Evolutionary conservation across 2,888 invertebrate species (phyloP), one percentile per base, ranked within the genome.

Genomic region (Drosophila cracens): DNA sequence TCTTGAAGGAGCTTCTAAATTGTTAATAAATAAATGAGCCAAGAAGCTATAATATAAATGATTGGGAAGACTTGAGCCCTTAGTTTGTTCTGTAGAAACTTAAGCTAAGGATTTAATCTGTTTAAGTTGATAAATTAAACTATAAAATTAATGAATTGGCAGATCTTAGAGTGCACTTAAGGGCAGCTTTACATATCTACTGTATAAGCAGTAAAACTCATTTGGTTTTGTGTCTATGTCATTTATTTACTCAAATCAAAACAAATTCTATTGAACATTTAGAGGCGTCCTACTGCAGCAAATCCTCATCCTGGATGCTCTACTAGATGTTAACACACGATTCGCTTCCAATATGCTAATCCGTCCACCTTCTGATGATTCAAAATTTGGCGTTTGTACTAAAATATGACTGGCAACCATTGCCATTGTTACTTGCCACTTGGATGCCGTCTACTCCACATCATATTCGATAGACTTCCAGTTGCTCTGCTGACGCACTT

Each of bases 391-490:
- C 8, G 10, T 31, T 33, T 10, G 31, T 10, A 31, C 10, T 31
- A 10, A 31, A 10, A 31, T 31, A 31, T 10, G 10, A 31, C 31
- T 31, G 10, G 31, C 31, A 31, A 0, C 33, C 10, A 33, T 33
- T 33, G 33, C 11, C 11, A 33, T 33, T 27, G 27, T 5, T 4
- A 27, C 27, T 27, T 33, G 33, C 33, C 33, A 33, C 33, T 33
- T 1, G 95, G 95, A 93, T 96, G 95, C 33, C 96, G 82, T 16
- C 94, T 94, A 1, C 96, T 96, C 96, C 4, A 96, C 94, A 70
- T 96, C 95, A 94, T 94, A 96, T 18, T 87, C 77, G 54, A 25
- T 16, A 74, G 79, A 70, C 82, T 95, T 95, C 5, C 84, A 77
- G 1, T 68, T 46, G 0, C 73, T 49, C 52, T 67, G 65, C n/a